phyloP scores from a whole-genome alignment of 2,113 vertebrate species.

The Mionectes macconnelli region DNA sequence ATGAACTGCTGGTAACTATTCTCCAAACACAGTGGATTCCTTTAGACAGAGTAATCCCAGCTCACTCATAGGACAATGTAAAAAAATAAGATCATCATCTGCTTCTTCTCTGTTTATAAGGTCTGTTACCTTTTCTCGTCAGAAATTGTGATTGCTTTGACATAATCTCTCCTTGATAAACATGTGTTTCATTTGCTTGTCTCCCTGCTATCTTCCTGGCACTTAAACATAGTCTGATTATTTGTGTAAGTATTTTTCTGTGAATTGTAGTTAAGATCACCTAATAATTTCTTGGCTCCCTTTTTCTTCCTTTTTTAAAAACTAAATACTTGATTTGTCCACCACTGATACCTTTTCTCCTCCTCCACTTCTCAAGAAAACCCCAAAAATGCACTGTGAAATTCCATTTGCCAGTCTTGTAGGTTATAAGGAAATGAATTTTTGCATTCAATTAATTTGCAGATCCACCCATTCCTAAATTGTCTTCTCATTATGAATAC shows the following conservation, averaged over 20 bases:
- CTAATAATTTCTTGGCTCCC: background rate
- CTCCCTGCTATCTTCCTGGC: background rate
- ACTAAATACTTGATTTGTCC: background rate
- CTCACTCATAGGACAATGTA: background rate
- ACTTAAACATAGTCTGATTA: background rate
- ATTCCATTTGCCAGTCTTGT: background rate
- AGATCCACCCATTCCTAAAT: background rate
- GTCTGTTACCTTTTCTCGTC: slow-evolving; percentile 25
- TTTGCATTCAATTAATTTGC: background rate
- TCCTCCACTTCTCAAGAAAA: background rate
- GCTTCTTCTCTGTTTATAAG: background rate
- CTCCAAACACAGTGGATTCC: background rate
- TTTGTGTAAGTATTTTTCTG: background rate
- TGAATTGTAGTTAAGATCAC: background rate
- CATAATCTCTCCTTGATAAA: slow-evolving; percentile 28
- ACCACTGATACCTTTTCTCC: background rate
- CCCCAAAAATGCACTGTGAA: background rate
- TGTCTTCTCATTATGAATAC: background rate
- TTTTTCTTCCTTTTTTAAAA: background rate
- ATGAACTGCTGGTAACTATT: background rate
- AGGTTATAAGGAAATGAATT: background rate
- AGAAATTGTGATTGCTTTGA: slow-evolving; percentile 21
- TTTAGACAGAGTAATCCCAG: background rate
- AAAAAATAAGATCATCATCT: slow-evolving; percentile 5
- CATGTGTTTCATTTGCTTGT: slow-evolving; percentile 25